phyloP scores from a whole-genome alignment of 1,140 invertebrate genomes.

The Neuroterus valhalla region DNA sequence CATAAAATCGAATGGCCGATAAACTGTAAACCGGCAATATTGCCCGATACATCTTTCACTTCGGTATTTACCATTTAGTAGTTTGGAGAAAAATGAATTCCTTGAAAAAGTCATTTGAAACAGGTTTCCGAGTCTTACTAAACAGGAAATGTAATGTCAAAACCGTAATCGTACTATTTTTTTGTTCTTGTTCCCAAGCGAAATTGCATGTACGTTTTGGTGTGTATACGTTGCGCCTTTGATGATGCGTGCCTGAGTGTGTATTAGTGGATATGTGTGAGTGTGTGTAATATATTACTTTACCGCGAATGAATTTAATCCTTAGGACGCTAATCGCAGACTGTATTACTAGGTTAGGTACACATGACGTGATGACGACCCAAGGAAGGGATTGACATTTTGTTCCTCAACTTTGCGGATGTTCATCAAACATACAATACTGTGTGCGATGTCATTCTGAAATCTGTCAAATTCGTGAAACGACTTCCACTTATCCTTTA shows the following conservation, averaged over 20 bases:
- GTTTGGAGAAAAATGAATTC: constrained; percentile 26
- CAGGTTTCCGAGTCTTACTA: constrained; percentile 15
- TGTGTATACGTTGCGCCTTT: constrained; percentile 41
- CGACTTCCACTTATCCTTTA: constrained; percentile 23
- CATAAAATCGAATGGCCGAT: constrained; percentile 19
- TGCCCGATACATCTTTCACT: constrained; percentile 23
- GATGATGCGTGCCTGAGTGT: constrained; percentile 38
- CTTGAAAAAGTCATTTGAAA: constrained; percentile 2
- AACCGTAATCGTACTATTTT: not conserved
- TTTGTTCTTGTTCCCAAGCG: constrained; percentile 34
- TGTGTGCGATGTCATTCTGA: not conserved
- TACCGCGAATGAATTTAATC: constrained; percentile 68
- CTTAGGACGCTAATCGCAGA: constrained; percentile 70
- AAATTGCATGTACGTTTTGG: not conserved
- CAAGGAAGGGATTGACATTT: constrained; percentile 45
- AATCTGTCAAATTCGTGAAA: not conserved
- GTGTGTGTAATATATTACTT: constrained; percentile 70
- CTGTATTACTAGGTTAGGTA: constrained; percentile 74
- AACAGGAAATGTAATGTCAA: constrained; percentile 15
- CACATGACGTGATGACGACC: constrained; percentile 65
- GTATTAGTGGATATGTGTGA: constrained; percentile 40
- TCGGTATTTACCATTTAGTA: constrained; percentile 5
- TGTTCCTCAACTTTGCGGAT: not conserved
- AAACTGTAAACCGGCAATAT: constrained; percentile 18
- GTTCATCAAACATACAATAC: not conserved